Base-by-base conservation (phyloP, 2,113 vertebrate genomes). In the Machaerirhynchus nigripectus region DNA sequence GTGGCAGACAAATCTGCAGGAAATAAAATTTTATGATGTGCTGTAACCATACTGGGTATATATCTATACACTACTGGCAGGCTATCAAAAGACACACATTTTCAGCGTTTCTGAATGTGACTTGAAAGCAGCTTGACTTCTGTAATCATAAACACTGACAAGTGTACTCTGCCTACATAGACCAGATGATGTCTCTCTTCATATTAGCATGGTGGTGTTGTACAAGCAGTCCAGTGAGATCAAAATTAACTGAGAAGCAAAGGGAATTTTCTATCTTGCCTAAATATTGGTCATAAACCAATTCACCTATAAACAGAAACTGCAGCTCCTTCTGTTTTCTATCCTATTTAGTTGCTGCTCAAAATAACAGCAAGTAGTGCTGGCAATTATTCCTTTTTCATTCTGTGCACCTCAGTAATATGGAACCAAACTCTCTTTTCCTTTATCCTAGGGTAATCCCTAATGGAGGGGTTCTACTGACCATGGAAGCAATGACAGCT, bases 1-100 rank as follows among this genome's bases (percentile, higher is more conserved):
- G 90, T 96, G 95, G 97, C 97, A 97, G 97, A 90, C 93, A 95
- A 96, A 97, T 95, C 95, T 95, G 93, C 89, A 92, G 95, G 93
- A 97, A 95, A 96, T 97, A 97, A 97, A 93, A 91, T 92, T 96
- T 97, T 96, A 96, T 87, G 88, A 95, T 90, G 77, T 95, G 69
- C 83, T 88, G 55, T 92, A 94, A 76, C 88, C 81, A 39, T 91
- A 42, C 61, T 47, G 68, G 81, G 91, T 97, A 85, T 95, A 69
- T 90, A 93, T 96, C 94, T 95, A 47, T 95, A 96, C 10, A 4
- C 74, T 93, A 77, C 89, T 95, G 96, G 85, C 93, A 96, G 95
- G 87, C 85, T 91, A 95, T 95, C 95, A 97, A 95, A 97, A 94
- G 92, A 77, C 4, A 0, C 84, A 71, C 76, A 40, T 77, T 97